Conservation (phyloP, 2,888 invertebrate species). For the Rosalia funebris region DNA sequence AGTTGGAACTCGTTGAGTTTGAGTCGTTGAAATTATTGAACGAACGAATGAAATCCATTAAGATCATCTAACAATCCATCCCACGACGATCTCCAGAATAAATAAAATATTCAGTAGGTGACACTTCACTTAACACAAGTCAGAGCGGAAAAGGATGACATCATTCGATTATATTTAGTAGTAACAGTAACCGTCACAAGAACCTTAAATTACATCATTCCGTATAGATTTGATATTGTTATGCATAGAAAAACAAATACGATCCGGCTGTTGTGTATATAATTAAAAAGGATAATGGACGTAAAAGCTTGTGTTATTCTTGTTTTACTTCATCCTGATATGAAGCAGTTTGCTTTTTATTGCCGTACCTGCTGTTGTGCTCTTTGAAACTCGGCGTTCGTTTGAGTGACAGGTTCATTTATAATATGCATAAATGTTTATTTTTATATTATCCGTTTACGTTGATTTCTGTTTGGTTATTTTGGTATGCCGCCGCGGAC, state of each 20-base stretch:
- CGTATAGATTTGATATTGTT: not conserved
- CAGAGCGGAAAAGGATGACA: no score
- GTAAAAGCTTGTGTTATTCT: constrained; percentile 21
- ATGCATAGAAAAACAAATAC: not conserved
- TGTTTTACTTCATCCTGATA: constrained; percentile 14
- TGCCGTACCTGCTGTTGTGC: constrained; percentile 16
- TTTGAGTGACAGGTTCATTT: constrained; percentile 26
- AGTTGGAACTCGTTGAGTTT: no score
- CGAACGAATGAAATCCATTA: no score
- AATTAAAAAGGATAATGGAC: constrained; percentile 18
- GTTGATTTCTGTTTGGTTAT: constrained; percentile 23
- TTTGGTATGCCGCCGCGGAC: constrained; percentile 4
- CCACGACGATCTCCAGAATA: no score
- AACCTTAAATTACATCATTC: not conserved
- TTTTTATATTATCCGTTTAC: constrained; percentile 24
- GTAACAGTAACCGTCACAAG: no score
- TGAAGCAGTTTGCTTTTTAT: constrained; percentile 24
- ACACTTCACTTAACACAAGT: no score
- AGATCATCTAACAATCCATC: no score
- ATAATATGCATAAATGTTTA: constrained; percentile 27
- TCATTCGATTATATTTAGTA: no score
- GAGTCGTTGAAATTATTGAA: no score
- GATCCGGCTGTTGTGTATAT: not conserved
- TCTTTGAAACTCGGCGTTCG: constrained; percentile 19
- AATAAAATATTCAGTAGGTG: no score